These are phyloP conservation scores for Diadegma fenestrale DNA, from an alignment of 2,888 invertebrate species.

Conservation along the genomic window DNA sequence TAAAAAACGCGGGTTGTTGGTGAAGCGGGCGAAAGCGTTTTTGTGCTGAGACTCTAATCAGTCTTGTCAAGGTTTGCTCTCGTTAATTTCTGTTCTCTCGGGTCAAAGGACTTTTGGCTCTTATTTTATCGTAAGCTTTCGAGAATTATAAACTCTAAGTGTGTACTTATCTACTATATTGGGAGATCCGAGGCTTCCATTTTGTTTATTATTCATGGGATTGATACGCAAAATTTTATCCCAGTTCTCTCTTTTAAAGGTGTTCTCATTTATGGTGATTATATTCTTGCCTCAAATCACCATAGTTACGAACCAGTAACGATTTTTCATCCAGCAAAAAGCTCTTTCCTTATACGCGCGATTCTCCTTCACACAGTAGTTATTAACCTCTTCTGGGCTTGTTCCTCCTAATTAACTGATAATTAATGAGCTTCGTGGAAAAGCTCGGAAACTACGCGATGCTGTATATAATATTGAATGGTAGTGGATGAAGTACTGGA, in stretches of 20 bases:
- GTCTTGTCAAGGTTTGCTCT: constrained; percentile 22
- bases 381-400: constrained; percentile 43
- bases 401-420: constrained; percentile 60
- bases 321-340: constrained; percentile 38
- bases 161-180: not conserved
- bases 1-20: constrained; percentile 2
- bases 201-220: constrained; percentile 51
- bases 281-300: constrained; percentile 21
- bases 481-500: constrained; percentile 22
- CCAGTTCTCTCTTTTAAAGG: not conserved
- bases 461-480: constrained; percentile 64
- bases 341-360: not conserved
- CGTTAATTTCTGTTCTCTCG: constrained; percentile 25
- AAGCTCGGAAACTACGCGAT: constrained; percentile 38
- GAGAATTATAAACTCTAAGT: constrained; percentile 40
- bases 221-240: not conserved
- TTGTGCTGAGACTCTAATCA: constrained; percentile 31
- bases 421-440: constrained; percentile 63
- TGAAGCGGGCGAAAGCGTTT: constrained; percentile 18
- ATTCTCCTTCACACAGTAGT: constrained; percentile 12
- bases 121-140: constrained; percentile 29
- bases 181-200: constrained; percentile 4
- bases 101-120: constrained; percentile 44
- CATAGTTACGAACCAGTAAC: not conserved
- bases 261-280: not conserved